phyloP scores from a whole-genome alignment of 2,888 invertebrate genomes.

The Julus scanicus region DNA sequence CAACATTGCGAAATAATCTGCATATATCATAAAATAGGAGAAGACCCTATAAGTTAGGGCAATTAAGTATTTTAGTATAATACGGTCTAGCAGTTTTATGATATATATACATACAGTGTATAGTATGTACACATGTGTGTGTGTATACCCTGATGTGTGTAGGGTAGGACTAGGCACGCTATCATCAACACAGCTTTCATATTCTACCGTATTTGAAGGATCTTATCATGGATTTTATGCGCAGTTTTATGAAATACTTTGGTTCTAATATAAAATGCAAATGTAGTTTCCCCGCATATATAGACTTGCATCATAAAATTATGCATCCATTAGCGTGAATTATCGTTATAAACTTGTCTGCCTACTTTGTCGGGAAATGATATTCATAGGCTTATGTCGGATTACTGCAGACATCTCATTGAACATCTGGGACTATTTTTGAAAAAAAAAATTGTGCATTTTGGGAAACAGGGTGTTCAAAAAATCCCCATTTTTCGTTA shows the following conservation, averaged over 20 bases:
- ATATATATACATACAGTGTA: background rate
- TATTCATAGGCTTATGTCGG: background rate
- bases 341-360: background rate
- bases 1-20: background rate
- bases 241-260: constrained; percentile 12
- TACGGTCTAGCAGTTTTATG: constrained; percentile 40
- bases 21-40: background rate
- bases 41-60: background rate
- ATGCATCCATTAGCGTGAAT: background rate
- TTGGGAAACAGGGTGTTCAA: no score
- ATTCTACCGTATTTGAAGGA: background rate
- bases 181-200: background rate
- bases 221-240: constrained; percentile 29
- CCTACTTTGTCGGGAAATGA: background rate
- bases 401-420: no score
- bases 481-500: no score
- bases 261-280: constrained; percentile 45
- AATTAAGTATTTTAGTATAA: constrained; percentile 31
- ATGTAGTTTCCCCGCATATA: background rate
- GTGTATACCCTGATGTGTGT: background rate
- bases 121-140: background rate
- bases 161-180: background rate
- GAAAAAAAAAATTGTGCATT: no score
- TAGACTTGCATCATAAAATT: background rate
- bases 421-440: no score